phyloP scores from a whole-genome alignment of 2,113 vertebrate species.

The Ornithorhynchus anatinus region DNA sequence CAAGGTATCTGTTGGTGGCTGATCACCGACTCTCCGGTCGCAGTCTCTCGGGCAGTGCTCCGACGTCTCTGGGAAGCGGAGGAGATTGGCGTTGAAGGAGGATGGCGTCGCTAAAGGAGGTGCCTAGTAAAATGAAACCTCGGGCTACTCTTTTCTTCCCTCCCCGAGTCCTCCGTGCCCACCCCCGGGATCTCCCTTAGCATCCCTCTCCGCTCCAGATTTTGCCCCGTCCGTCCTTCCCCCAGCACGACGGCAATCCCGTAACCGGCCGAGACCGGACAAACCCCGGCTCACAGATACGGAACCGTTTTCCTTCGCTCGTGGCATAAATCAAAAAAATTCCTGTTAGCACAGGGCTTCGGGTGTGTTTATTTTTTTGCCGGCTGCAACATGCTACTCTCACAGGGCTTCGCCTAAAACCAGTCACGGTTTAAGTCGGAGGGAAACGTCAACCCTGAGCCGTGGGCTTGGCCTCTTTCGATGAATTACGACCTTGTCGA shows the following conservation, averaged over 20 bases:
- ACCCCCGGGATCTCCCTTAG: not conserved
- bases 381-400: conserved; percentile 79
- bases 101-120: fast-evolving
- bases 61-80: not conserved
- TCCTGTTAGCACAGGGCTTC: conserved; percentile 70
- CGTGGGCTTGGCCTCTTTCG: conserved; percentile 64
- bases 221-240: conserved; percentile 17
- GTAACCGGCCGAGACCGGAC: conserved; percentile 39
- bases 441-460: conserved; percentile 63
- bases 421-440: conserved; percentile 70
- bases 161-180: not conserved
- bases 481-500: conserved; percentile 80
- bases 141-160: not conserved
- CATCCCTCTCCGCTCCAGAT: not conserved
- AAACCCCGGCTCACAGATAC: conserved; percentile 63
- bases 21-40: no score
- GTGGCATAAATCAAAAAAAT: conserved; percentile 68
- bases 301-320: conserved; percentile 67
- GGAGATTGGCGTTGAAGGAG: fast-evolving
- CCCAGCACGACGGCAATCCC: conserved; percentile 30
- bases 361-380: conserved; percentile 79
- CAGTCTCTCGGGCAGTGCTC: not conserved
- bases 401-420: conserved; percentile 75
- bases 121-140: not conserved
- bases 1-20: no score